These are phyloP conservation scores for Cuniculus paca DNA, from an alignment of 2,797 vertebrate genomes.

Conservation along the genomic window DNA sequence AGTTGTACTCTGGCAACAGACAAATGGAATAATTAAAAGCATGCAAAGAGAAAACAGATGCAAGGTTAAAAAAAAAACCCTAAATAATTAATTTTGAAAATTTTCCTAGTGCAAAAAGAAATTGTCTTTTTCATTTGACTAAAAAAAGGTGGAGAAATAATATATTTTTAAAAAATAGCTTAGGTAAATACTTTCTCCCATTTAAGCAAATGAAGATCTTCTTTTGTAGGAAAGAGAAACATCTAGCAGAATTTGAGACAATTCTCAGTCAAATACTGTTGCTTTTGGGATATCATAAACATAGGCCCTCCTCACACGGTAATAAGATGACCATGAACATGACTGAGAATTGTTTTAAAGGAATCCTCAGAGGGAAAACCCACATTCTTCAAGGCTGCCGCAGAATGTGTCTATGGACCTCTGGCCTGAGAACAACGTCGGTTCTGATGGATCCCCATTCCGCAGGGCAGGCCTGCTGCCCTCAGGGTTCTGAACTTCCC, in stretches of 20 bases:
- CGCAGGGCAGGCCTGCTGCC: not conserved
- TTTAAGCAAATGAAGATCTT: not conserved
- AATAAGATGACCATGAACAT: not conserved
- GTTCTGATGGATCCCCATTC: not conserved
- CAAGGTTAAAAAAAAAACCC: not conserved
- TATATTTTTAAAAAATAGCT: not conserved
- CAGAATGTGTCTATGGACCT: not conserved
- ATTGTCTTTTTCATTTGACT: not conserved
- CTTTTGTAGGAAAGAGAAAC: not conserved
- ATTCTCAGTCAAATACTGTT: not conserved
- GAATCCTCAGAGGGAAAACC: not conserved
- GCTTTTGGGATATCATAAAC: not conserved
- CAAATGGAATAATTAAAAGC: not conserved
- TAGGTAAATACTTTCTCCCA: not conserved
- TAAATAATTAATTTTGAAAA: not conserved
- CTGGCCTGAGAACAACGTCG: not conserved
- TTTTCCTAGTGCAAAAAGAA: not conserved
- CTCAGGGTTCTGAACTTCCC: not conserved
- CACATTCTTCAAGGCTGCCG: not conserved
- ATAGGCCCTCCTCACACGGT: accelerated
- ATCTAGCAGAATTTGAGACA: not conserved
- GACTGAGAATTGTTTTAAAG: not conserved
- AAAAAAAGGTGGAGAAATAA: not conserved
- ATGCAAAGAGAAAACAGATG: not conserved
- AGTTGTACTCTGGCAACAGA: accelerated